Percentiles rank a stretch among this genome's conserved stretches.
These are phyloP conservation scores for Leucopsar rothschildi DNA, from an alignment of 2,113 vertebrate genomes.

Conservation along the genomic window DNA sequence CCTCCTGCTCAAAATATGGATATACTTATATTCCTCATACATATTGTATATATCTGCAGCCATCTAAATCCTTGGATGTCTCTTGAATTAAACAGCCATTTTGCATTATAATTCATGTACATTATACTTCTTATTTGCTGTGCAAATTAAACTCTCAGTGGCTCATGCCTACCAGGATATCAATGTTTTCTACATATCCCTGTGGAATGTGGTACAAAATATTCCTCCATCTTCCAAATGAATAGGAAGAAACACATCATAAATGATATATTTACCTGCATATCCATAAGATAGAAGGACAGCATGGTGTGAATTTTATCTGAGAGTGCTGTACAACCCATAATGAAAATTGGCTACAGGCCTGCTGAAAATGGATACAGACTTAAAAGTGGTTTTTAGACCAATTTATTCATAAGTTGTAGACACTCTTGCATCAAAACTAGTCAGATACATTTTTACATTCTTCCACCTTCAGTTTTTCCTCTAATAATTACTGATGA, in stretches of 20 bases:
- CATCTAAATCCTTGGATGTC: slow-evolving; percentile 28
- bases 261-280: slow-evolving; percentile 15
- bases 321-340: not conserved
- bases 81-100: slow-evolving; percentile 43
- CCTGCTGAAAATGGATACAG: not conserved
- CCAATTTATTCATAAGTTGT: not conserved
- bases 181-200: slow-evolving; percentile 19
- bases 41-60: slow-evolving; percentile 32
- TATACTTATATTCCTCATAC: slow-evolving; percentile 20
- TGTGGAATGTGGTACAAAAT: not conserved
- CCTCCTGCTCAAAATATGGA: not conserved
- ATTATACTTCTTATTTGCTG: slow-evolving; percentile 6
- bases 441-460: not conserved
- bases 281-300: not conserved
- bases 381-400: not conserved
- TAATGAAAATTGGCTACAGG: not conserved
- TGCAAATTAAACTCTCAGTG: slow-evolving; percentile 14
- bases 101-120: slow-evolving; percentile 36
- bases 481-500: not conserved
- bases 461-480: not conserved
- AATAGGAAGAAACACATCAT: not conserved
- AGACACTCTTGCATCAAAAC: not conserved
- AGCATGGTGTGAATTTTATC: not conserved
- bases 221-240: not conserved
- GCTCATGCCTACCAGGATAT: not conserved